Evolutionary conservation across 2,797 vertebrate genomes (phyloP).

Genomic region (Momotus momota): DNA sequence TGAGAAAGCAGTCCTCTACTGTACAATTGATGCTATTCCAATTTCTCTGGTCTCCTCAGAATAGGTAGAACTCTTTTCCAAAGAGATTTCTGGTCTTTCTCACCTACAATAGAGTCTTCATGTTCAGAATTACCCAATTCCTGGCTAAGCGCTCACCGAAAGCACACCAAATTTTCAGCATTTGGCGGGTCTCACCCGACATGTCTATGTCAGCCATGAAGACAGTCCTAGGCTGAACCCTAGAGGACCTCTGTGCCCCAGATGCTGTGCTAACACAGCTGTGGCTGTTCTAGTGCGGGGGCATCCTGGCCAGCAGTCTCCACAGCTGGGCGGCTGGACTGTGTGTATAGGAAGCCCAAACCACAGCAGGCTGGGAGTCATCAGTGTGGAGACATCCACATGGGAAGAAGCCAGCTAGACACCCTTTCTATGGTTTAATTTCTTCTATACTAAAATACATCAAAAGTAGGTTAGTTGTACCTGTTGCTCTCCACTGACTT

Average conservation of each 20-base stretch:
- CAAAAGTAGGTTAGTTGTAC: neutral
- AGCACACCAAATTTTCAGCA: no score
- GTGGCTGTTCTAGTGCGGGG: rapidly evolving
- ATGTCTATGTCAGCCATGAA: neutral
- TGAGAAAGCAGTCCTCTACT: neutral
- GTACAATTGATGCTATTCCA: neutral
- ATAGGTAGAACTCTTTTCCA: neutral
- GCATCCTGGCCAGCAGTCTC: neutral
- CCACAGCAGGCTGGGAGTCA: neutral
- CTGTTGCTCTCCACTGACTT: neutral
- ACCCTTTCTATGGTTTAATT: neutral
- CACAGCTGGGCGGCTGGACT: rapidly evolving
- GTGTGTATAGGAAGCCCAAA: neutral
- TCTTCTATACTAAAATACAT: neutral
- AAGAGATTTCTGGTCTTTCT: neutral
- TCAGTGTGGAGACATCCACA: neutral
- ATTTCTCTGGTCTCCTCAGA: neutral
- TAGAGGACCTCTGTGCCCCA: neutral
- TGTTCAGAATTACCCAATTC: neutral
- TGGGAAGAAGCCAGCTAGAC: neutral
- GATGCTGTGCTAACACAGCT: neutral
- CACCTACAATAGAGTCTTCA: neutral
- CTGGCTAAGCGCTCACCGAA: neutral
- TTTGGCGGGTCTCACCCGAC: neutral
- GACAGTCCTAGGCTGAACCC: neutral